A percentile compares a stretch with the other conserved stretches of the same genome.
These are phyloP conservation scores for Anniella stebbinsi DNA, from an alignment of 2,797 vertebrate genomes.

Conservation along the genomic window DNA sequence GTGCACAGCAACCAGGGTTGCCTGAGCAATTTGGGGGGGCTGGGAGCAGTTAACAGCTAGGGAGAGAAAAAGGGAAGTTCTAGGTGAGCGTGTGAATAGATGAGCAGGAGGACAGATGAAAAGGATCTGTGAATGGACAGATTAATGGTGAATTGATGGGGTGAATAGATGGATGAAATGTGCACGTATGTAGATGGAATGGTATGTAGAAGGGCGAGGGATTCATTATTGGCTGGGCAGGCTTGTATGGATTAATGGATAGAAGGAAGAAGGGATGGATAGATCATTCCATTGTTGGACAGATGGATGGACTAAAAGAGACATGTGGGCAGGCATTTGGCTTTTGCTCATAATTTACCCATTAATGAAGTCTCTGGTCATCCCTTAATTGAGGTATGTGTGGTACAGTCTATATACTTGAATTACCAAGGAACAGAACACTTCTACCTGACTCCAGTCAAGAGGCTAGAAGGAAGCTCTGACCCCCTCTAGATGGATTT, in stretches of 20 bases:
- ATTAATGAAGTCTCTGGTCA: neutral
- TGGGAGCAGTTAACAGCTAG: constrained; percentile 82
- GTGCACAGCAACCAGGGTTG: constrained; percentile 86
- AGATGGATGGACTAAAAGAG: neutral
- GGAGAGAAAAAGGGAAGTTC: constrained; percentile 8
- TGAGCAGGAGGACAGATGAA: neutral
- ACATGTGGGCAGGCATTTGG: neutral
- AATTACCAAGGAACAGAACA: neutral
- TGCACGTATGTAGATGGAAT: neutral
- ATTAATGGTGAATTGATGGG: neutral
- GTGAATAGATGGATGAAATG: neutral
- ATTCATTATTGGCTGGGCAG: too few relatives aligned
- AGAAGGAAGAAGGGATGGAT: neutral
- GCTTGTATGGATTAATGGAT: neutral
- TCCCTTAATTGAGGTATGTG: neutral
- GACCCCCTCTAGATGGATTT: too few relatives aligned
- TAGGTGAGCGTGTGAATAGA: constrained; percentile 58
- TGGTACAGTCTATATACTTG: neutral
- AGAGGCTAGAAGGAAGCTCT: neutral
- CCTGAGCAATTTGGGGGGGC: constrained; percentile 79
- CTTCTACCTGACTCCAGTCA: neutral
- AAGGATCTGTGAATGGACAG: neutral
- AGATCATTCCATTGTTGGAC: neutral
- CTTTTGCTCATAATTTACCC: neutral
- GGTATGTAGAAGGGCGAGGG: neutral